Percentiles rank a stretch among this genome's conserved stretches.
Evolutionary conservation across 1,140 invertebrate species (phyloP).

Genomic region (Drosophila punjabiensis): DNA sequence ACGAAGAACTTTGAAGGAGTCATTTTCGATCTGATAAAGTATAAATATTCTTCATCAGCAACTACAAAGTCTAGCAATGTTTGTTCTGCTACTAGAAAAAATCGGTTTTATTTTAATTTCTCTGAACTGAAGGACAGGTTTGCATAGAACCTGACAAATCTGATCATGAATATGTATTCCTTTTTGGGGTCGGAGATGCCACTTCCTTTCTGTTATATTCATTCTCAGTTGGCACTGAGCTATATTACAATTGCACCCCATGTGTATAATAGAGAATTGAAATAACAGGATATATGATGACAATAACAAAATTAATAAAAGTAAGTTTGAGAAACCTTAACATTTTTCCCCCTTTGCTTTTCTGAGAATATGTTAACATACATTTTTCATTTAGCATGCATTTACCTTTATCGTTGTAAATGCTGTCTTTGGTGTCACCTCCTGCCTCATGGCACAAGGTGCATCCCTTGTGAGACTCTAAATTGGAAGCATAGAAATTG

Average conservation of each 20-base stretch:
- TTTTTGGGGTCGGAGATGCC: background rate
- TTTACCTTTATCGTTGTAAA: conserved; percentile 64
- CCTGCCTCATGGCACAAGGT: conserved; percentile 61
- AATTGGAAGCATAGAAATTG: conserved; percentile 56
- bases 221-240: background rate
- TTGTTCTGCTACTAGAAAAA: no score
- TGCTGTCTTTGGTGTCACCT: conserved; percentile 21
- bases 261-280: background rate
- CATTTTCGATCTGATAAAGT: no score
- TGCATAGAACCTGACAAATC: no score
- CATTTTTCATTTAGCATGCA: background rate
- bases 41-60: no score
- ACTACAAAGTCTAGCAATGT: no score
- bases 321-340: background rate
- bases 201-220: background rate
- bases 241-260: background rate
- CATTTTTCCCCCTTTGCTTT: background rate
- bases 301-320: background rate
- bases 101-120: no score
- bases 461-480: conserved; percentile 62
- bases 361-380: background rate
- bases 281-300: background rate
- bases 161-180: background rate
- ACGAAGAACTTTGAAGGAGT: no score
- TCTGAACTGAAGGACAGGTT: no score